A percentile compares a stretch with the other conserved stretches of the same genome.
Evolutionary conservation across 1,140 invertebrate species (phyloP).

Genomic region (Tenebrio molitor): DNA sequence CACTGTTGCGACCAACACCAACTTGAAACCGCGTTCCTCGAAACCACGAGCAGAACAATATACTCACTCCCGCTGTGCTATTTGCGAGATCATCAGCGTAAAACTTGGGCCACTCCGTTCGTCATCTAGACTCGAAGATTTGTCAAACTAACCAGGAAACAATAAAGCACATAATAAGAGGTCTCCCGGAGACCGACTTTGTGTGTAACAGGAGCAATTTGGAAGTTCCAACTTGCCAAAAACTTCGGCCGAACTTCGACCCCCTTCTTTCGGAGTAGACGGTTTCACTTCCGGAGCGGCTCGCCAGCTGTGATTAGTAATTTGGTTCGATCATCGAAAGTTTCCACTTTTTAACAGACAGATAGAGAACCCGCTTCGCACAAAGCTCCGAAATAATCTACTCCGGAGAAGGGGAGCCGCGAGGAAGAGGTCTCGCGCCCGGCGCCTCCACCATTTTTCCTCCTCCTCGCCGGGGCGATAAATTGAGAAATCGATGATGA

Average conservation of each 20-base stretch:
- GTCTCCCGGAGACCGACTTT: slow-evolving; percentile 12
- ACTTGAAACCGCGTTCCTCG: too few species aligned
- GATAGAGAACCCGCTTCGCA: too few species aligned
- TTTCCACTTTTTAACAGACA: too few species aligned
- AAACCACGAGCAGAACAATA: too few species aligned
- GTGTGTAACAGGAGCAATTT: slow-evolving; percentile 16
- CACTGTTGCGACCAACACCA: too few species aligned
- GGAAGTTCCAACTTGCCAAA: slow-evolving; percentile 23
- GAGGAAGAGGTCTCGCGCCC: too few species aligned
- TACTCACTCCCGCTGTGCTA: too few species aligned
- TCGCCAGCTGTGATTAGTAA: slow-evolving; percentile 25
- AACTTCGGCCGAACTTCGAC: slow-evolving; percentile 19
- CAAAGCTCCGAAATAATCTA: too few species aligned
- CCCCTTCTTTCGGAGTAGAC: background rate
- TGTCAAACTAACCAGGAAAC: slow-evolving; percentile 11
- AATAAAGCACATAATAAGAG: slow-evolving; percentile 31
- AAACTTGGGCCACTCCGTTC: too few species aligned
- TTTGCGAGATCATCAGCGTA: too few species aligned
- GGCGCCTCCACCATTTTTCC: slow-evolving; percentile 42
- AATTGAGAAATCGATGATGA: slow-evolving; percentile 10
- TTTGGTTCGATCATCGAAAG: slow-evolving; percentile 19
- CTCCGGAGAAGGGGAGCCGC: too few species aligned
- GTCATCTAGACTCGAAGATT: too few species aligned
- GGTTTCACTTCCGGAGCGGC: slow-evolving; percentile 15
- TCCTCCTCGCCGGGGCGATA: background rate